Evolutionary conservation across 2,888 invertebrate genomes (phyloP), one percentile per base, ranked within the genome.

Genomic region (Rosalia funebris): DNA sequence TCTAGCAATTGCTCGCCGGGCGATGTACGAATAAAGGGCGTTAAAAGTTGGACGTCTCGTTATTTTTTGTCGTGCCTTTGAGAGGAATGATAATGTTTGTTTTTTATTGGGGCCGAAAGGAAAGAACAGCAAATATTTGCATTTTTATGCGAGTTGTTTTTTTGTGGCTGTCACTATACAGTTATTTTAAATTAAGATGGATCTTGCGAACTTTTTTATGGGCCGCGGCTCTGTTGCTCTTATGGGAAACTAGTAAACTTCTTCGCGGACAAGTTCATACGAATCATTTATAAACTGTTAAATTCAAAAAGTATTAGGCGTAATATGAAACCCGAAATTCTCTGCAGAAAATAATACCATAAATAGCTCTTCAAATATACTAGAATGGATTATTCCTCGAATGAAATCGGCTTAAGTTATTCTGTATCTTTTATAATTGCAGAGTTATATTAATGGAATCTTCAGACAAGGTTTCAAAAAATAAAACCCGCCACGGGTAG

Each of bases 131-230:
- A 61, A 70, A 70, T 70, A 78, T 78, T 78, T 76, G 76, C 78
- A 78, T 78, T 77, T 78, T 78, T 78, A 78, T 77, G 76, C 63
- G 75, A 76, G 72, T 78, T 76, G 71, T 73, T 73, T 71, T 75
- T 75, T 75, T 73, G 70, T 68, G 72, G 74, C 69, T 66, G 68
- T 72, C 72, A 73, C 74, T 75, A 75, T 71, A 72, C 69, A 71
- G 75, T 76, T 76, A 74, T 71, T 72, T 71, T 71, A 73, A 75
- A 75, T 75, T 75, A 75, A 73, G 73, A 77, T 73, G 68, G 73
- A 74, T 75, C 71, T 70, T 60, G 61, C 60, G 63, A 72, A 72
- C 71, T 75, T 76, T 42, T 31, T 42, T 57, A 45, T 20, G 34
- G 37, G 54, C 58, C 55, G 63, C 53, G 62, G 57, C 60, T 61